These are phyloP conservation scores for Dunckerocampus dactyliophorus DNA, from an alignment of 2,113 vertebrate species.

Conservation along the genomic window DNA sequence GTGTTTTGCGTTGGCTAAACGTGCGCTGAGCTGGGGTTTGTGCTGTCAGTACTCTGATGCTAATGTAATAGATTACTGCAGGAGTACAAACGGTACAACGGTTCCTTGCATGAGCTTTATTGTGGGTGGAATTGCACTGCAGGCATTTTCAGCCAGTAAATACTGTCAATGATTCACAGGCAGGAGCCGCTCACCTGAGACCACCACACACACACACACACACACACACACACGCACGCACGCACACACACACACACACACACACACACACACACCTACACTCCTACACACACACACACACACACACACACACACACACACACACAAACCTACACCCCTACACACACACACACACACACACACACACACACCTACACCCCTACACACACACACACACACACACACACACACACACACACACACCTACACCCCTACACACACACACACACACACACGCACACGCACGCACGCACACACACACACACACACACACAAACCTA, in stretches of 20 bases:
- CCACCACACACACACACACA: constrained; percentile 4
- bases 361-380: constrained; percentile 3
- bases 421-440: constrained; percentile 2
- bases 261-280: not conserved
- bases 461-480: no score
- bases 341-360: not conserved
- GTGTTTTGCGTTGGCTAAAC: not conserved
- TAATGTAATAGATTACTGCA: not conserved
- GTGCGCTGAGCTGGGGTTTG: no score
- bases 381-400: no score
- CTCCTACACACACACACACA: not conserved
- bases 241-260: no score
- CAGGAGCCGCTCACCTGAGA: constrained; percentile 30
- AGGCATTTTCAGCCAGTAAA: constrained; percentile 32
- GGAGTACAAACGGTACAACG: no score
- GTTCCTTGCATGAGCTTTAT: no score
- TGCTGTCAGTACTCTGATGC: not conserved
- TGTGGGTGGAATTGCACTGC: not conserved
- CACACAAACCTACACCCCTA: not conserved
- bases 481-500: not conserved
- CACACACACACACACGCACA: constrained; percentile 4
- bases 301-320: not conserved
- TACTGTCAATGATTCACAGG: constrained; percentile 54
- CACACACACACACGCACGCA: constrained; percentile 9
- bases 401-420: not conserved